Evolutionary conservation across 2,797 vertebrate species (phyloP).

Genomic region (Acanthiza pusilla): DNA sequence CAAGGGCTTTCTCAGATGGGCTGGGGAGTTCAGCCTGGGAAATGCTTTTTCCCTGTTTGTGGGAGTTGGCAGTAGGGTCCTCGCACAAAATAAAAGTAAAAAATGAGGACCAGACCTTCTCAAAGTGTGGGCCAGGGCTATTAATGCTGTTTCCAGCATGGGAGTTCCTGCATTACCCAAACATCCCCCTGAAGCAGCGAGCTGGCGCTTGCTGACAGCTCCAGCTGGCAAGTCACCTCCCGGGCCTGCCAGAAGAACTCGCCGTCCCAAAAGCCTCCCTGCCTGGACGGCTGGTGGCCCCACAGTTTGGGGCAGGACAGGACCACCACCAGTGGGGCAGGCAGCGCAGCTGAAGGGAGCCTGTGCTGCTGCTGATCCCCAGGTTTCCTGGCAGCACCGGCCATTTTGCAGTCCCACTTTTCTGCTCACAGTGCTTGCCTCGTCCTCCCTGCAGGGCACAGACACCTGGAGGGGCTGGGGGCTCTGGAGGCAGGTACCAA

Average conservation of each 20-base stretch:
- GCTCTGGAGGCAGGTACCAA: background rate
- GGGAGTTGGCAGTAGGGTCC: background rate
- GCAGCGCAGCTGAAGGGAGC: background rate
- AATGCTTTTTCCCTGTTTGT: background rate
- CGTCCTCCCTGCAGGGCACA: accelerated
- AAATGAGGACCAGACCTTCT: background rate
- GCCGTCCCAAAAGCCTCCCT: background rate
- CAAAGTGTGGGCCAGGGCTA: constrained; percentile 1
- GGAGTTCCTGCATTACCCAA: constrained; percentile 41
- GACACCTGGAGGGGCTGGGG: background rate
- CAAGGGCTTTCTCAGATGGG: background rate
- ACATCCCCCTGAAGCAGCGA: background rate
- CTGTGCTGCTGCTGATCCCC: background rate
- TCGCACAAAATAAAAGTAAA: constrained; percentile 11
- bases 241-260: background rate
- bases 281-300: background rate
- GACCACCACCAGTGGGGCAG: background rate
- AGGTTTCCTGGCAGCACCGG: accelerated
- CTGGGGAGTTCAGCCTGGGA: background rate
- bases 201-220: background rate
- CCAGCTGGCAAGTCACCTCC: constrained; percentile 23
- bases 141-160: constrained; percentile 27
- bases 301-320: background rate
- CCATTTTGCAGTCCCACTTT: background rate
- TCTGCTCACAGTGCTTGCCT: background rate